phyloP scores from a whole-genome alignment of 2,888 invertebrate genomes.

The Oscheius sp. region DNA sequence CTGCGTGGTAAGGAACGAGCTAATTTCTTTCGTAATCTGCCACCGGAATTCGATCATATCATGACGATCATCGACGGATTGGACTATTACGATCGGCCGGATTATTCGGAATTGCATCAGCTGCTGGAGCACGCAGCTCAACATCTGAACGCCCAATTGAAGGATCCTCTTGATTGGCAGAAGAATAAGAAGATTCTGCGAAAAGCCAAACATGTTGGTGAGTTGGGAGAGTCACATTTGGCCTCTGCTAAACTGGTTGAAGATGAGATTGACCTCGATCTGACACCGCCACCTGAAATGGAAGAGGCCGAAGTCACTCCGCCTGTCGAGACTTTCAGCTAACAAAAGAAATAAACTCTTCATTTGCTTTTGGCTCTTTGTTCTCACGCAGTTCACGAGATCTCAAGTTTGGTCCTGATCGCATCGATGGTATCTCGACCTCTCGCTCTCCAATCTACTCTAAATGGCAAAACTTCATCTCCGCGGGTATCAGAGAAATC shows the following conservation, averaged over 20 bases:
- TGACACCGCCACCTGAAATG: constrained; percentile 4
- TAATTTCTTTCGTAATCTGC: constrained; percentile 52
- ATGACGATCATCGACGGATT: constrained; percentile 49
- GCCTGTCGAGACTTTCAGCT: constrained; percentile 11
- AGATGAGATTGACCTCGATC: constrained; percentile 1
- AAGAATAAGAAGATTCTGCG: constrained; percentile 37
- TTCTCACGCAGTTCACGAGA: too few relatives aligned
- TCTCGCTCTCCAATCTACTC: too few relatives aligned
- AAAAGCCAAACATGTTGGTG: constrained; percentile 54
- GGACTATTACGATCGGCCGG: constrained; percentile 51
- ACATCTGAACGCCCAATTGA: constrained; percentile 41
- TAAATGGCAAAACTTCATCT: too few relatives aligned
- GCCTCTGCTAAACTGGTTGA: constrained; percentile 37
- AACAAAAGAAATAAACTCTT: too few relatives aligned
- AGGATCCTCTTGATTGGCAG: constrained; percentile 60
- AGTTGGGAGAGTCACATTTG: constrained; percentile 56
- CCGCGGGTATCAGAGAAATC: too few relatives aligned
- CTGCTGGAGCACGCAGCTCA: constrained; percentile 45
- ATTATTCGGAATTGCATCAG: constrained; percentile 44
- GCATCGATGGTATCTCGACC: too few relatives aligned
- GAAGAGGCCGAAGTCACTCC: constrained; percentile 6
- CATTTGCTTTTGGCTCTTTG: too few relatives aligned
- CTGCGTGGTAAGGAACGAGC: constrained; percentile 34
- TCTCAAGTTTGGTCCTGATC: too few relatives aligned
- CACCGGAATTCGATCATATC: constrained; percentile 54